Conservation (phyloP, 2,113 vertebrate genomes). For the Corythornis cristatus region DNA sequence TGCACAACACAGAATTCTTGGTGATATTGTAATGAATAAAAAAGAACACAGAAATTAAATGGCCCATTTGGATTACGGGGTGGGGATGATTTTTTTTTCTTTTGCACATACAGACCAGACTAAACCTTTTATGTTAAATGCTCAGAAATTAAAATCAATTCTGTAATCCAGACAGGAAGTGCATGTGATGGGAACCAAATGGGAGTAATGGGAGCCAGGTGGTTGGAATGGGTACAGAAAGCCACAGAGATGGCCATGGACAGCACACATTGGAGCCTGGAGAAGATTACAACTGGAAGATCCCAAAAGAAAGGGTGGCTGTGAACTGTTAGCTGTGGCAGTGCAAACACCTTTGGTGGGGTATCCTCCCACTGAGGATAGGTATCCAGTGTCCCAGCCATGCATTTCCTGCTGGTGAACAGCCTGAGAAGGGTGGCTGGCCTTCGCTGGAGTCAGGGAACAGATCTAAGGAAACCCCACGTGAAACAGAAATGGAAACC, state of each 20-base stretch:
- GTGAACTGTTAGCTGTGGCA: slow-evolving; percentile 7
- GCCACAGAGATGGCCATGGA: neutral
- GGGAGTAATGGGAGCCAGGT: slow-evolving; percentile 61
- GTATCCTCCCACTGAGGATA: neutral
- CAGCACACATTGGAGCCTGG: neutral
- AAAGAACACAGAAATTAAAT: neutral
- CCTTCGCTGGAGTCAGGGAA: neutral
- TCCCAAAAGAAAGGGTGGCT: slow-evolving; percentile 2
- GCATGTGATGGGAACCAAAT: slow-evolving; percentile 55
- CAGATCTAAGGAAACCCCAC: neutral
- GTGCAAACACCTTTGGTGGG: neutral
- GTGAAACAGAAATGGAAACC: slow-evolving; percentile 11
- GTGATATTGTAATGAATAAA: neutral
- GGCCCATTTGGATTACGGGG: neutral
- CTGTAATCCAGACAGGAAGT: slow-evolving; percentile 41
- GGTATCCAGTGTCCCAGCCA: neutral
- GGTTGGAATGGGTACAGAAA: slow-evolving; percentile 57
- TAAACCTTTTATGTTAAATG: neutral
- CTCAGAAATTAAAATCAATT: slow-evolving; percentile 44
- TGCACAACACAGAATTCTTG: neutral
- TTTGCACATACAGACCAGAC: neutral
- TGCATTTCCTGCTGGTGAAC: neutral
- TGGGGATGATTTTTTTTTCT: neutral
- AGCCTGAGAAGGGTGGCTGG: neutral
- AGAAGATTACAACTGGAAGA: slow-evolving; percentile 20